Percentiles rank a stretch among this genome's conserved stretches.
phyloP scores from a whole-genome alignment of 92 coral and sea anemone species.

The Zoanthus solanderi region DNA sequence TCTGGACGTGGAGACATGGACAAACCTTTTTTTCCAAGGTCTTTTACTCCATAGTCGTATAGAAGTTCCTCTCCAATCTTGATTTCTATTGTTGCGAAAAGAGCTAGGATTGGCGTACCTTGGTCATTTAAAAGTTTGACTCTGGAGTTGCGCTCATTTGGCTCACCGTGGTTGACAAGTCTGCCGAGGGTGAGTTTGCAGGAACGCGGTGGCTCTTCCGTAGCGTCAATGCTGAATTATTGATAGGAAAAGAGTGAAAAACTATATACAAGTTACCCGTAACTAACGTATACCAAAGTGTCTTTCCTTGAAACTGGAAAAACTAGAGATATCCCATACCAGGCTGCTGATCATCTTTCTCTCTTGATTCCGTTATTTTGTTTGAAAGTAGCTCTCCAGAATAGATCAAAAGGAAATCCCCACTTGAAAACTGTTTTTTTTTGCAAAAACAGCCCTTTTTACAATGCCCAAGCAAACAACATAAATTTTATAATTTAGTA shows the following conservation, averaged over 20 bases:
- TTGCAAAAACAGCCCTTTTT: slow-evolving; percentile 54
- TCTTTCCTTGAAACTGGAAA: slow-evolving; percentile 45
- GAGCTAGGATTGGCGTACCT: slow-evolving; percentile 23
- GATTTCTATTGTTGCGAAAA: slow-evolving; percentile 35
- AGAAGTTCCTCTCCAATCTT: slow-evolving; percentile 28
- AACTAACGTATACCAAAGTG: slow-evolving; percentile 12
- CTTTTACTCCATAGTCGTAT: slow-evolving; percentile 48
- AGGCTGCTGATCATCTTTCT: background rate
- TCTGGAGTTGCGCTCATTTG: slow-evolving; percentile 8
- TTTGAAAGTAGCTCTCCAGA: slow-evolving; percentile 40
- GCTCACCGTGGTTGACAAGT: slow-evolving; percentile 32
- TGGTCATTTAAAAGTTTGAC: slow-evolving; percentile 6
- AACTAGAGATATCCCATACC: slow-evolving; percentile 23
- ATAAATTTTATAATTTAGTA: too few relatives aligned
- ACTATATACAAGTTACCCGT: background rate
- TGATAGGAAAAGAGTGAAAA: background rate
- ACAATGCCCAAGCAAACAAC: too few relatives aligned
- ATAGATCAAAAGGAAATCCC: slow-evolving; percentile 38
- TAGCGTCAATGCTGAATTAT: slow-evolving; percentile 37
- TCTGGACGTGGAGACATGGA: too few relatives aligned
- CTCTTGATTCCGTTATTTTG: slow-evolving; percentile 36
- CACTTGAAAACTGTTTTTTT: slow-evolving; percentile 14
- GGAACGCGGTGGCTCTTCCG: slow-evolving; percentile 15
- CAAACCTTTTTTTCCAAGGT: slow-evolving; percentile 10
- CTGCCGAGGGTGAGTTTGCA: slow-evolving; percentile 15